Conservation (phyloP, 2,797 vertebrate species). For the Sebastes miniatus region DNA sequence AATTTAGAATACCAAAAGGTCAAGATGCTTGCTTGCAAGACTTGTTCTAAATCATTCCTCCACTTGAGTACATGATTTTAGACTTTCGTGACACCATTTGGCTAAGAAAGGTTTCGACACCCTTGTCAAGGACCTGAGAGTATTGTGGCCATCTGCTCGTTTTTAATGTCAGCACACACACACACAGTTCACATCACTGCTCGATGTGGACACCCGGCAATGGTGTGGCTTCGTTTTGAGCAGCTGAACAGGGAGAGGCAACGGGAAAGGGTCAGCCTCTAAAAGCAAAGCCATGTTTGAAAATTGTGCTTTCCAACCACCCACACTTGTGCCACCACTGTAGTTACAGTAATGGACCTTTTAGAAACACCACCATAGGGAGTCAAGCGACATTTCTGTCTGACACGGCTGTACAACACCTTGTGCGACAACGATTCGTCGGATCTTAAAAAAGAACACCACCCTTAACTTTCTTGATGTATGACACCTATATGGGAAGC, state of each 20-base stretch:
- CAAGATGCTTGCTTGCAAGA: not conserved
- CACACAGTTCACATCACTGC: not conserved
- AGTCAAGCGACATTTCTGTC: conserved; percentile 35
- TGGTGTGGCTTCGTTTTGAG: conserved; percentile 3
- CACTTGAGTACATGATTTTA: not conserved
- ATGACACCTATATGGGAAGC: not conserved
- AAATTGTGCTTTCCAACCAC: conserved; percentile 37
- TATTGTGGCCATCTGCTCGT: conserved; percentile 46
- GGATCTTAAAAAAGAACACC: conserved; percentile 8
- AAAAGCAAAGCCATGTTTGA: conserved; percentile 72
- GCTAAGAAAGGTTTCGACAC: conserved; percentile 18
- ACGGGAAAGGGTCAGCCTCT: conserved; percentile 60
- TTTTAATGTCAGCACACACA: conserved; percentile 23
- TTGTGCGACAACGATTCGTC: not conserved
- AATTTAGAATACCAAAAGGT: conserved; percentile 18
- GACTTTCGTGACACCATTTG: conserved; percentile 22
- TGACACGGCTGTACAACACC: conserved; percentile 19
- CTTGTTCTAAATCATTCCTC: not conserved
- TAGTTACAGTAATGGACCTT: conserved; percentile 57
- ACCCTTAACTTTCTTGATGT: not conserved
- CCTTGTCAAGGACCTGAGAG: conserved; percentile 24
- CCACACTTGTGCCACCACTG: conserved; percentile 21
- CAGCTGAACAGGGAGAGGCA: conserved; percentile 7
- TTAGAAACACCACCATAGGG: conserved; percentile 49
- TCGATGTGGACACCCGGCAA: not conserved